Percentiles rank a stretch among this genome's conserved stretches.
Evolutionary conservation across 2,888 invertebrate genomes (phyloP).

Genomic region (Tolmerus cingulatus): DNA sequence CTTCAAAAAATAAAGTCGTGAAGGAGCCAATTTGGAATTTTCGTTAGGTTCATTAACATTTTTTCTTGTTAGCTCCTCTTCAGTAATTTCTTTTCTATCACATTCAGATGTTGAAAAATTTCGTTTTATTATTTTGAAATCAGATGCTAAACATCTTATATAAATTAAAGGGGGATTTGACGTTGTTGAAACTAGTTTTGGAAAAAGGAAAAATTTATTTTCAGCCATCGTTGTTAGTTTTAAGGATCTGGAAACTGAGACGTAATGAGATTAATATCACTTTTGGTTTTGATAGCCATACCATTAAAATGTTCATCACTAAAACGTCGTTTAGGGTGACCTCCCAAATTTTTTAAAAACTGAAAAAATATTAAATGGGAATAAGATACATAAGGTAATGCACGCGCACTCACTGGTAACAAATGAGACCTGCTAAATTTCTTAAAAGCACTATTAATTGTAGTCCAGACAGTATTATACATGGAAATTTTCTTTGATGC

Average conservation of each 20-base stretch:
- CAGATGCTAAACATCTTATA: background rate
- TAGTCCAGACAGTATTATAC: background rate
- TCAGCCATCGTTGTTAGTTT: background rate
- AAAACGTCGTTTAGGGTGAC: background rate
- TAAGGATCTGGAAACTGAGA: background rate
- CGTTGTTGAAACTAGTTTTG: background rate
- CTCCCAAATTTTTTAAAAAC: background rate
- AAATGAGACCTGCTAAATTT: background rate
- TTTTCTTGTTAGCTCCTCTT: background rate
- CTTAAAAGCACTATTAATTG: background rate
- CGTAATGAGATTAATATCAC: background rate
- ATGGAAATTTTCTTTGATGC: background rate
- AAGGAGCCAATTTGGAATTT: background rate
- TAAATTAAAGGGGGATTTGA: background rate
- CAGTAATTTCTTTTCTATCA: background rate
- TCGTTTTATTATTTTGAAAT: background rate
- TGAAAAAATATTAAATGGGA: background rate
- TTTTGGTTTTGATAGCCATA: background rate
- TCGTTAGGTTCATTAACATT: background rate
- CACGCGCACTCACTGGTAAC: background rate
- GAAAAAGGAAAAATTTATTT: background rate
- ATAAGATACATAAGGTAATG: background rate
- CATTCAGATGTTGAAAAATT: background rate
- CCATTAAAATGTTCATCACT: background rate
- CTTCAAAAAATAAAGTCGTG: background rate